Evolutionary conservation across 2,113 vertebrate species (phyloP).

Genomic region (Microtus richardsoni): DNA sequence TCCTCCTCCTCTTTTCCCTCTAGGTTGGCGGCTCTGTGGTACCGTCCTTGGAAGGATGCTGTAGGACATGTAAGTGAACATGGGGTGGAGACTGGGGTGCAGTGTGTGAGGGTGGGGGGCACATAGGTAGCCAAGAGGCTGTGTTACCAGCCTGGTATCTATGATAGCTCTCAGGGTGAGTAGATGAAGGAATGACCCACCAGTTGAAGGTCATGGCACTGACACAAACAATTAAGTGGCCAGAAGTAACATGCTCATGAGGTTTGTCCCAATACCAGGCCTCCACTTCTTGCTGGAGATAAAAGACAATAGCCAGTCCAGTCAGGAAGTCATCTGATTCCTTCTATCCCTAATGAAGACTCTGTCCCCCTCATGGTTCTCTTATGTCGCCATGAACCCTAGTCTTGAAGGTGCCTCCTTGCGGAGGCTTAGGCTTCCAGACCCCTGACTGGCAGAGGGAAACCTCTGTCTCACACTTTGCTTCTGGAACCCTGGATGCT

Average conservation of each 20-base stretch:
- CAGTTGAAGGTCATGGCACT: not conserved
- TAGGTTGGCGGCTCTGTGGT: conserved; percentile 95
- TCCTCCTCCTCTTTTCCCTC: not conserved
- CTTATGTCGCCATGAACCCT: not conserved
- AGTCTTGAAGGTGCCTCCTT: not conserved
- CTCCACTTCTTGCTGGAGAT: not conserved
- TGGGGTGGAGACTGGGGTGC: not conserved
- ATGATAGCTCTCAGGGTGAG: not conserved
- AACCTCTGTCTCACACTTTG: not conserved
- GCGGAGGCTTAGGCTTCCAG: not conserved
- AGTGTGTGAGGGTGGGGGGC: not conserved
- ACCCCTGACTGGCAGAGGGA: not conserved
- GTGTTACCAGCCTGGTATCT: not conserved
- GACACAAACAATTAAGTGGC: not conserved
- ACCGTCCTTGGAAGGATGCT: conserved; percentile 97
- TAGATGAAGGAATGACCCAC: not conserved
- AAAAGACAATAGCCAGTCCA: not conserved
- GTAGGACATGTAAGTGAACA: conserved; percentile 96
- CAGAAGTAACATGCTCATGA: not conserved
- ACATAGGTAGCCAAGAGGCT: not conserved
- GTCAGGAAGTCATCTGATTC: not conserved
- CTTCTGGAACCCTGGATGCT: too few relatives aligned
- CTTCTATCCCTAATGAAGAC: not conserved
- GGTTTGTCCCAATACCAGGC: not conserved
- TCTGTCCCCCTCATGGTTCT: not conserved